Base-by-base conservation (phyloP, 2,113 vertebrate genomes). In the Dipodomys spectabilis region DNA sequence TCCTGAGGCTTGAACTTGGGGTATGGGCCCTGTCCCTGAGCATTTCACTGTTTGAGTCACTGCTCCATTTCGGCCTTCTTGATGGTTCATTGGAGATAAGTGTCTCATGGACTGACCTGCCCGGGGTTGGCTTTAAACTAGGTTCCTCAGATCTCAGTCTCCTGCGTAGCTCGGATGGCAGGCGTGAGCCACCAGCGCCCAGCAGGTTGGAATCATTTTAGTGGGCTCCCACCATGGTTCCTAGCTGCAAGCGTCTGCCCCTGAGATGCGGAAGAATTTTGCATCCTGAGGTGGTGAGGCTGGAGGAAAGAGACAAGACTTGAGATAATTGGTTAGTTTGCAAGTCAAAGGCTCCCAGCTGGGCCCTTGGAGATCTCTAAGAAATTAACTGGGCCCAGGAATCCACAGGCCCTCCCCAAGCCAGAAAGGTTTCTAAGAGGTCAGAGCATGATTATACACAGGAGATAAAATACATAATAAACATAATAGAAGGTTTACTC, bases 301-400 rank as follows among this genome's bases (percentile, higher is more conserved):
- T 25, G 20, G 45, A 73, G 28, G 75, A 19, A 74, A 25, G 19
- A 75, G n/a, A 6, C 3, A 16, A 1, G 60, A 62, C 7, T 60
- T 80, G 27, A 23, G 20, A 20, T 6, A n/a, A 18, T 57, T 57
- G 53, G 23, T 57, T 88, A 0, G 4, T 79, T 84, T 95, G 67
- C 62, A 91, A 79, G 39, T 94, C 75, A 91, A 82, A 96, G 90
- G 12, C 49, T 65, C 1, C 6, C n/a, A 78, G 11, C 49, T 57
- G n/a, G n/a, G 62, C 6, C 45, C 72, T 44, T 62, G 39, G 35
- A 62, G 5, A 6, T 83, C 75, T 65, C 72, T 32, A 45, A 74
- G 91, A 80, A 64, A 82, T 15, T 2, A 11, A 22, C 22, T 23
- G n/a, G 32, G 1, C 23, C 44, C 28, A 1, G 11, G 49, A 68